Evolutionary conservation across 37 sponge, comb jelly and placozoan genomes (phyloP), one percentile per base, ranked within the genome.

Genomic region (Eunapius fragilis): DNA sequence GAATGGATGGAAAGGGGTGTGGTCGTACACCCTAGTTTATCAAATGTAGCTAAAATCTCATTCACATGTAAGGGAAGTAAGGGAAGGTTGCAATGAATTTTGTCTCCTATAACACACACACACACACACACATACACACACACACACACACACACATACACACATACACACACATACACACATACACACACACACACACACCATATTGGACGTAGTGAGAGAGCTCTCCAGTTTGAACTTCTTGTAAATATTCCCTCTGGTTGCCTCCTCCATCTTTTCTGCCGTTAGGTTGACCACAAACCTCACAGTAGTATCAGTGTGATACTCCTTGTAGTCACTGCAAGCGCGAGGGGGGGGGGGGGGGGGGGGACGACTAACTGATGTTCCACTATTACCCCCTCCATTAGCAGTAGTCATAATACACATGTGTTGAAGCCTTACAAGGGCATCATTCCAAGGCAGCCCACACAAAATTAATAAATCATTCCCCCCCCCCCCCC

Each of bases 321-420:
- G 98, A 69, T 98, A 97, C 88, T 97, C 99, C 87, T 85, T 88
- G 89, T 97, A 98, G 83, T 98, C 95, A 72, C 96, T 95, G 90
- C 24, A 89, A 17, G 37, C 0, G 35, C 2, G 67, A 7, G 27
- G 33, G 36, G 11, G 25, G n/a, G 70, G 6, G 50, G 24, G 17
- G 38, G 47, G 25, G 31, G 2, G 2, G 78, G 22, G 71, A 5
- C 10, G 30, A 12, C 71, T 13, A 25, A 71, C 3, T 25, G 26
- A n/a, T n/a, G n/a, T n/a, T n/a, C n/a, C n/a, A n/a, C n/a, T n/a
- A n/a, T n/a, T n/a, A n/a, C n/a, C n/a, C n/a, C n/a, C n/a, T n/a
- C n/a, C n/a, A n/a, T n/a, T n/a, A n/a, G n/a, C n/a, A n/a, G n/a
- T n/a, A n/a, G n/a, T n/a, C n/a, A n/a, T n/a, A n/a, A n/a, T n/a